Evolutionary conservation across 2,797 vertebrate species (phyloP), one percentile per base, ranked within the genome.

Genomic region (Acipenser ruthenus): DNA sequence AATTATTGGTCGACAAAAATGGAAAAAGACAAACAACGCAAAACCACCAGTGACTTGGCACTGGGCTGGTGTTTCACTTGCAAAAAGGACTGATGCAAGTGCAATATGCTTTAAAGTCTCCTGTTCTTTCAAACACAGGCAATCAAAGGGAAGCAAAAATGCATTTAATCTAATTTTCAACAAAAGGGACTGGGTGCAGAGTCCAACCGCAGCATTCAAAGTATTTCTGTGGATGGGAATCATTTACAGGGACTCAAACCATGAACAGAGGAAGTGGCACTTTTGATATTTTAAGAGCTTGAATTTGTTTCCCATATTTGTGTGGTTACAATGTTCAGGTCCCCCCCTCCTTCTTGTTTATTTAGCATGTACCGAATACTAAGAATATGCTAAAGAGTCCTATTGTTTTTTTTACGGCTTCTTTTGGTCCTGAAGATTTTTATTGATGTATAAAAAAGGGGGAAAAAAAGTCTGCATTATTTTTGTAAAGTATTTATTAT

Each of bases 401-500:
- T 69, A 68, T 71, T 69, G 70, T 50, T 77, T 75, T 37, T 78
- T 78, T 70, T 62, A 68, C 65, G 61, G n/a, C 68, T 49, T 64
- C 60, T 65, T 37, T 37, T 77, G 62, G 76, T 75, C 71, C 86
- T 81, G 71, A 79, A 76, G 75, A 72, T 71, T 77, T 73, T 83
- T 82, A 67, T 82, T 83, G 75, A 80, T 91, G 84, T 88, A 37
- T 66, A 85, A 80, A 85, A 79, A 79, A 84, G 72, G 77, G 72
- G 77, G 78, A 55, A 73, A 68, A 55, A 73, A 70, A 65, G 48
- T 78, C 81, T 85, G 83, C 84, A 78, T 92, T 94, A 93, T 93
- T 95, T 94, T 94, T 95, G 89, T 95, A 94, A 95, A 94, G 92
- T 98, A 97, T 98, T 97, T 98, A 97, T 97, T 96, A 86, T 93